These are phyloP conservation scores for Hydropsyche betteni DNA, from an alignment of 2,888 invertebrate genomes.

Conservation along the genomic window DNA sequence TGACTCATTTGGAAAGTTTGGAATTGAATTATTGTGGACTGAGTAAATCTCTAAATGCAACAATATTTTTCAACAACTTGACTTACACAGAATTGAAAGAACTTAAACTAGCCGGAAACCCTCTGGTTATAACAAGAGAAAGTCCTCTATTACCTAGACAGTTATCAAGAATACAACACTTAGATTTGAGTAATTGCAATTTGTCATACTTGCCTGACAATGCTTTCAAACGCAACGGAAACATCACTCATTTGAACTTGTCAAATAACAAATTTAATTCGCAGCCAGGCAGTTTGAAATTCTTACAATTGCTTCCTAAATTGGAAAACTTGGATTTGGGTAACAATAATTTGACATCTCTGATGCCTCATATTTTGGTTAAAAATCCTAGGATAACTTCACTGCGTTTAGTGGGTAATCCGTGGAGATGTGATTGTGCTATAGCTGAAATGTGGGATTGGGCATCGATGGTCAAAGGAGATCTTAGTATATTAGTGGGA, in stretches of 20 bases:
- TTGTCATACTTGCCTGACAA: constrained; percentile 68
- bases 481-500: constrained; percentile 72
- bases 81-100: constrained; percentile 73
- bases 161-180: constrained; percentile 69
- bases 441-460: constrained; percentile 78
- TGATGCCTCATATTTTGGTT: constrained; percentile 67
- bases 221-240: constrained; percentile 70
- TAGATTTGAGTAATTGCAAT: constrained; percentile 75
- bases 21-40: constrained; percentile 76
- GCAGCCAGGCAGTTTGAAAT: constrained; percentile 63
- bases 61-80: constrained; percentile 72
- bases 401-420: constrained; percentile 73
- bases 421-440: constrained; percentile 75
- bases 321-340: constrained; percentile 72
- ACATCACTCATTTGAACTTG: constrained; percentile 71
- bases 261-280: constrained; percentile 68
- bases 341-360: constrained; percentile 70
- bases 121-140: constrained; percentile 67
- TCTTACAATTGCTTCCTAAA: constrained; percentile 66
- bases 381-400: constrained; percentile 69
- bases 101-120: constrained; percentile 74
- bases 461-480: constrained; percentile 73
- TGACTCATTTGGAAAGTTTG: constrained; percentile 72
- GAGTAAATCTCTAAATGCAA: constrained; percentile 70
- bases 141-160: constrained; percentile 73